These are phyloP conservation scores for Zosterops hypoxanthus DNA, from an alignment of 2,113 vertebrate species.

Conservation along the genomic window DNA sequence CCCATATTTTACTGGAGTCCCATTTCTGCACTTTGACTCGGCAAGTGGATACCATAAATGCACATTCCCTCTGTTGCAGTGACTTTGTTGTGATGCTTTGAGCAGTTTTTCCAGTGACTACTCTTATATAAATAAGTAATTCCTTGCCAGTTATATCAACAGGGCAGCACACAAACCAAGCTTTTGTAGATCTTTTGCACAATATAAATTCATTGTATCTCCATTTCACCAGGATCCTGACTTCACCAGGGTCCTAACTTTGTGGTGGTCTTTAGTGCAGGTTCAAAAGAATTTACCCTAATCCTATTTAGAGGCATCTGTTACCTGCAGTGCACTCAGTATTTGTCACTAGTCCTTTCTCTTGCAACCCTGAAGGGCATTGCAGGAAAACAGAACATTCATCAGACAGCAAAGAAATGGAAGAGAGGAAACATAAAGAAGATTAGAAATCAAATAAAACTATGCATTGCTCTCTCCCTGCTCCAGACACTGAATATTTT, in stretches of 20 bases:
- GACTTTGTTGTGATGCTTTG: background rate
- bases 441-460: background rate
- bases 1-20: background rate
- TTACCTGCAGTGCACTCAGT: background rate
- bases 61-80: background rate
- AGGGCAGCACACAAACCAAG: background rate
- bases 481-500: background rate
- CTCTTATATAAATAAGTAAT: constrained; percentile 13
- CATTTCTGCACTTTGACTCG: background rate
- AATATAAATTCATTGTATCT: background rate
- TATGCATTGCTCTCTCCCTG: background rate
- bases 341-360: background rate
- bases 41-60: background rate
- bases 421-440: background rate
- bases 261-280: background rate
- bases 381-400: background rate
- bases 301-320: background rate
- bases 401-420: background rate
- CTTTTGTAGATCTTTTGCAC: background rate
- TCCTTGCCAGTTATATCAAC: background rate
- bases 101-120: background rate
- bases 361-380: background rate
- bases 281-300: background rate
- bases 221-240: background rate
- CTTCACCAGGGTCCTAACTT: background rate